Conservation (phyloP, 2,888 invertebrate species). For the Agriopis marginaria region DNA sequence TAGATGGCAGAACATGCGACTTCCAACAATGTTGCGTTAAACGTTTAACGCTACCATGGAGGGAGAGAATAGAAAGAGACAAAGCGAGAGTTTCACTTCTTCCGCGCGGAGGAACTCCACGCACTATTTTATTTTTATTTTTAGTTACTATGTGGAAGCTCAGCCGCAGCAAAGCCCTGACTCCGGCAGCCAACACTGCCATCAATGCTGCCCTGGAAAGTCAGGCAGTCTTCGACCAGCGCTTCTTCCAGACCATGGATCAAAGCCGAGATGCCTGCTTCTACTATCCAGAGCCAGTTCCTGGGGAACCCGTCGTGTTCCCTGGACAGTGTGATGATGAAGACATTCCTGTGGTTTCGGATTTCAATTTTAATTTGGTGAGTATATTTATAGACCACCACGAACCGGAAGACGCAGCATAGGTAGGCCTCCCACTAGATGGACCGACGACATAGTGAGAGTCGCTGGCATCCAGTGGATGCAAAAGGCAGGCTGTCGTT, state of each 20-base stretch:
- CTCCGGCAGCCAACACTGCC: conserved; percentile 43
- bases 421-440: no score
- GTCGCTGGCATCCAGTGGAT: no score
- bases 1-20: no score
- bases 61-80: no score
- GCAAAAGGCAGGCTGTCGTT: no score
- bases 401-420: no score
- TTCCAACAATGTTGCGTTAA: no score
- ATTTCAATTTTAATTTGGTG: conserved; percentile 58
- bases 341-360: conserved; percentile 51
- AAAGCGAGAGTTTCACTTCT: no score
- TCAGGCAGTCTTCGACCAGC: conserved; percentile 57
- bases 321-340: conserved; percentile 66
- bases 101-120: no score
- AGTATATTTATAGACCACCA: conserved; percentile 23
- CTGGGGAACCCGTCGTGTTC: conserved; percentile 64
- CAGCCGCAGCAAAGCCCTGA: conserved; percentile 61
- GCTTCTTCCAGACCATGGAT: conserved; percentile 56
- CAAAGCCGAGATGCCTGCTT: conserved; percentile 69
- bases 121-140: no score
- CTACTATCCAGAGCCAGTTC: conserved; percentile 66
- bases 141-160: conserved; percentile 74
- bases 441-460: no score
- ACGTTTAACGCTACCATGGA: no score
- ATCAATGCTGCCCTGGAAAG: conserved; percentile 58